Base-by-base conservation (phyloP, 2,113 vertebrate genomes). In the Trinectes maculatus region DNA sequence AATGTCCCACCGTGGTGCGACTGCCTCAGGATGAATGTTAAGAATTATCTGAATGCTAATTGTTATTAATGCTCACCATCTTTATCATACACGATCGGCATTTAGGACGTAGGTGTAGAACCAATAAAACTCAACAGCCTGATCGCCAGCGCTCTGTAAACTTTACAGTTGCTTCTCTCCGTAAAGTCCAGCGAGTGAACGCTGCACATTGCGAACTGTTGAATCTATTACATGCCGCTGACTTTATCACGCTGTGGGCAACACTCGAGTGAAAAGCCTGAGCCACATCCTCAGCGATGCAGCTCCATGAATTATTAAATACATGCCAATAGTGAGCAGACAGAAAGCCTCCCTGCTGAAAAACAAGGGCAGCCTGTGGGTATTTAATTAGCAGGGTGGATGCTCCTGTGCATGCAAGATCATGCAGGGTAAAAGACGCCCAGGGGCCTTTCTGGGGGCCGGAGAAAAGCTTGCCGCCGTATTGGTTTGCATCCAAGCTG, bases 231-330 rank as follows among this genome's bases (percentile, higher is more conserved):
- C 29, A 55, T 49, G 13, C 22, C 9, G 19, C 55, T 21, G 42
- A 76, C 48, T 61, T 42, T 47, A 24, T 48, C 58, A 37, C 54
- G 51, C 62, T 65, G 44, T 67, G 47, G 57, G 60, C 58, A 52
- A 36, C 60, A 44, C 26, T 16, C 11, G 22, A 56, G 26, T 72
- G 63, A 19, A 62, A 69, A 77, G n/a, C 42, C 64, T 16, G 15
- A 76, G 61, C 57, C 3, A 36, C 19, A 37, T 48, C 79, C 69
- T 57, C 63, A 57, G 87, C 7, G 49, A 68, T 37, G 61, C 48
- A 18, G 72, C 68, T 42, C 77, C 85, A 89, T 91, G 86, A 90
- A 85, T 91, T 84, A 90, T 77, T 91, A 87, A 90, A 89, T 77
- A 47, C 64, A 11, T 63, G 83, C 59, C 89, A 80, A 86, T 91